Percentiles rank a stretch among this genome's conserved stretches.
phyloP scores from a whole-genome alignment of 2,888 invertebrate species.

The Brenthis daphne region DNA sequence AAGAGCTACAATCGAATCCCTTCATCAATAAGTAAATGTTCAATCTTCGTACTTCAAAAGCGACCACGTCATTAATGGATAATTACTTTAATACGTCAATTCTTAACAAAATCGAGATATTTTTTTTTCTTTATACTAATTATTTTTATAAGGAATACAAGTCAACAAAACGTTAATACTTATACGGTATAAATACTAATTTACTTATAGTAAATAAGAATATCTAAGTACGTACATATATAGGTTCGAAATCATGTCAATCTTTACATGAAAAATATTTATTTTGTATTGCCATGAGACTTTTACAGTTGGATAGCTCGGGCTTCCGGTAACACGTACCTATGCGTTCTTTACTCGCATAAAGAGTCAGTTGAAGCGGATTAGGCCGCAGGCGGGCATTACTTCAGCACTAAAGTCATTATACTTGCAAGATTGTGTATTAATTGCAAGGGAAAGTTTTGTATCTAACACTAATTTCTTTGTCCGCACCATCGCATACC shows the following conservation, averaged over 20 bases:
- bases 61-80: constrained; percentile 14
- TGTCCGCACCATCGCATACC: constrained; percentile 67
- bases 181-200: too few relatives aligned
- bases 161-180: too few relatives aligned
- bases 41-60: constrained; percentile 18
- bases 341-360: neutral
- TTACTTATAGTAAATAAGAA: too few relatives aligned
- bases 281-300: constrained; percentile 6
- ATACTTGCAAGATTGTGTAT: constrained; percentile 24
- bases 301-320: constrained; percentile 18
- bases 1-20: neutral
- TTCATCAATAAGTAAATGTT: constrained; percentile 1
- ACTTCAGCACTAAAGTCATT: neutral
- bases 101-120: neutral
- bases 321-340: constrained; percentile 18
- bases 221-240: neutral
- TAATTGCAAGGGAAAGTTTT: constrained; percentile 40
- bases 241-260: neutral
- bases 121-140: neutral
- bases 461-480: constrained; percentile 49
- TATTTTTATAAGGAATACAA: too few relatives aligned
- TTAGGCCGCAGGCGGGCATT: neutral
- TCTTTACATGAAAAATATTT: constrained; percentile 2
- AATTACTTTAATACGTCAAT: constrained; percentile 5
- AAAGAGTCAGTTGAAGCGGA: neutral